Percentiles rank a stretch among this genome's conserved stretches.
Evolutionary conservation across 2,888 invertebrate genomes (phyloP).

Genomic region (Archaeoteleia sp.): DNA sequence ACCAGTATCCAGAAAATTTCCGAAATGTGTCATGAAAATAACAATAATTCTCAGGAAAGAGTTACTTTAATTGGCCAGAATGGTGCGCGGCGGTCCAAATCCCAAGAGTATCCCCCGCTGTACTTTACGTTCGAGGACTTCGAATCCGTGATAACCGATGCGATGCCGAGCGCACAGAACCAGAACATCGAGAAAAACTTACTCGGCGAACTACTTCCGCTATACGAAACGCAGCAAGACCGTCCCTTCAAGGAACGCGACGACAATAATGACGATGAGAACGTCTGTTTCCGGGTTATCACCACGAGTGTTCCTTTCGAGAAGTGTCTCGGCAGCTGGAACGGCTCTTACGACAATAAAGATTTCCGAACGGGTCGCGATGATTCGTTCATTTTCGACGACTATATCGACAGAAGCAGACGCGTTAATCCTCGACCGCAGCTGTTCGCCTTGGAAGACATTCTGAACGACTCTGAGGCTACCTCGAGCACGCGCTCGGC

Average conservation of each 20-base stretch:
- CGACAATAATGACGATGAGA: conserved; percentile 38
- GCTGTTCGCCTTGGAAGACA: conserved; percentile 13
- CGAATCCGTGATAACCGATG: conserved; percentile 64
- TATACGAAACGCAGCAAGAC: background rate
- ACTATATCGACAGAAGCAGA: conserved; percentile 65
- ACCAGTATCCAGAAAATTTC: too few species aligned
- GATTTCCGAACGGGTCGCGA: conserved; percentile 41
- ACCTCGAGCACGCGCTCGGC: conserved; percentile 17
- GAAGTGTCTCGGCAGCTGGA: conserved; percentile 61
- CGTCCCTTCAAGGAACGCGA: conserved; percentile 1
- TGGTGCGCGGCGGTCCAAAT: conserved; percentile 7
- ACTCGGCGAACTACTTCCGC: background rate
- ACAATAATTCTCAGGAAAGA: too few species aligned
- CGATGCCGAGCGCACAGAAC: conserved; percentile 22
- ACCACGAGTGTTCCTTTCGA: conserved; percentile 70
- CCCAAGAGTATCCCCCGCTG: conserved; percentile 60
- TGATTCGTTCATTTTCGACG: conserved; percentile 63
- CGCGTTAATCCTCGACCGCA: conserved; percentile 42
- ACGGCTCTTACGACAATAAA: conserved; percentile 42
- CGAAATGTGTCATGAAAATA: too few species aligned
- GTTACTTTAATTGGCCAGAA: too few species aligned
- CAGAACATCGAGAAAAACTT: conserved; percentile 16
- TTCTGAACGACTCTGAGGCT: conserved; percentile 5
- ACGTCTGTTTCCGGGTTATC: conserved; percentile 66
- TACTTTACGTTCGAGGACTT: conserved; percentile 70